Evolutionary conservation across 2,888 invertebrate genomes (phyloP).

Genomic region (Trichogramma evanescens): DNA sequence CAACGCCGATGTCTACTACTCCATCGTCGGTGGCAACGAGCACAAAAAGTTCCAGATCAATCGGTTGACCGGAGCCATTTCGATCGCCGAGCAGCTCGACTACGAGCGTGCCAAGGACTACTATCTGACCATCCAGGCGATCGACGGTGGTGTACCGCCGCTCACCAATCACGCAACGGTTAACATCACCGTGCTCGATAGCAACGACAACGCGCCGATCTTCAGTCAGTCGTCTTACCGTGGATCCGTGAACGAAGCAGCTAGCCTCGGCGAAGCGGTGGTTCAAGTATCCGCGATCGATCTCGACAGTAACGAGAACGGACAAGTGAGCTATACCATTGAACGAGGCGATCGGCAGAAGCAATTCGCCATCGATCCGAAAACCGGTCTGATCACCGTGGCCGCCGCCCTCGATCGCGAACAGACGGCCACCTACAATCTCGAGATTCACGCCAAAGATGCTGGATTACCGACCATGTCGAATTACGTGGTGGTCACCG

Average conservation of each 20-base stretch:
- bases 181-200: constrained; percentile 77
- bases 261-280: constrained; percentile 63
- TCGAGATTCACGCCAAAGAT: constrained; percentile 78
- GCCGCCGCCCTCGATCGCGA: constrained; percentile 76
- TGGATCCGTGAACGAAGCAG: constrained; percentile 73
- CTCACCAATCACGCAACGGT: constrained; percentile 81
- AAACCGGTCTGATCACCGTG: constrained; percentile 71
- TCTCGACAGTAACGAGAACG: constrained; percentile 75
- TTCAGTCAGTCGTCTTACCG: constrained; percentile 73
- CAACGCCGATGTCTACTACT: constrained; percentile 86
- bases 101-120: constrained; percentile 82
- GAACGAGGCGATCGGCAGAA: constrained; percentile 68
- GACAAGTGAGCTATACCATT: constrained; percentile 70
- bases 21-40: constrained; percentile 81
- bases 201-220: constrained; percentile 80
- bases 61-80: constrained; percentile 66
- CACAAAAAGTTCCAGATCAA: constrained; percentile 77
- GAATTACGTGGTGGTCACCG: constrained; percentile 64
- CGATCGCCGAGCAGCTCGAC: constrained; percentile 73
- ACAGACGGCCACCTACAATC: constrained; percentile 59
- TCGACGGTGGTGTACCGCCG: constrained; percentile 83
- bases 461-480: constrained; percentile 72
- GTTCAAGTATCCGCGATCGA: constrained; percentile 75
- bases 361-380: constrained; percentile 72
- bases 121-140: constrained; percentile 80